Base-by-base conservation (phyloP, 2,797 vertebrate genomes). In the Poecilia wingei region DNA sequence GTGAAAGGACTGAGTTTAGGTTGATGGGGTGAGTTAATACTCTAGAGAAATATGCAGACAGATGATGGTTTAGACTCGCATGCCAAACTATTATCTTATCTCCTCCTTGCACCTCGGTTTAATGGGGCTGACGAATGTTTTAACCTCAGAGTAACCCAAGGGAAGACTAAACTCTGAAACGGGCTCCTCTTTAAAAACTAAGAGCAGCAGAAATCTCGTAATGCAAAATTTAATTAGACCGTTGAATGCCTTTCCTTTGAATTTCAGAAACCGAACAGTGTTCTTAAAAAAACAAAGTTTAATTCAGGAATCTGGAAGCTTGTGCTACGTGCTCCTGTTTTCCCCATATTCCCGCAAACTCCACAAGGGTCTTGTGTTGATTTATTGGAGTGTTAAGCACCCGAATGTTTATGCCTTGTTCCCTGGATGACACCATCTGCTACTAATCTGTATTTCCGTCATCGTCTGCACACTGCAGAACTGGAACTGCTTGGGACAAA, bases 351-450 rank as follows among this genome's bases (percentile, higher is more conserved):
- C 69, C 78, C 6, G 8, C 82, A 75, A 68, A 85, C 79, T 86
- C 86, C 68, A 10, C 69, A 39, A 88, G 82, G 84, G 80, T 83
- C 79, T 86, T 71, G 43, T 79, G 83, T 87, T 94, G 89, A 95
- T 93, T 93, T 92, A 92, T 68, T 68, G 39, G 64, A 84, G 84
- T 91, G 85, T 92, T 89, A 87, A 88, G 82, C 77, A 78, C 83
- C 79, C 16, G 55, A 83, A 82, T 92, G 88, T 92, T 92, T 91
- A 92, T 91, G 83, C 84, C 82, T 86, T 84, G 81, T 82, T 89
- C 84, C 82, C 86, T 91, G 91, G 90, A 93, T 90, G 90, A 90
- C 87, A 91, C 91, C 92, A 93, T 91, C 91, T 94, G 92, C 90
- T 93, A 74, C 81, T 94, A 87, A 93, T 95, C 90, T 89, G 85